Conservation (phyloP, 2,113 vertebrate genomes). For the Vidua macroura region DNA sequence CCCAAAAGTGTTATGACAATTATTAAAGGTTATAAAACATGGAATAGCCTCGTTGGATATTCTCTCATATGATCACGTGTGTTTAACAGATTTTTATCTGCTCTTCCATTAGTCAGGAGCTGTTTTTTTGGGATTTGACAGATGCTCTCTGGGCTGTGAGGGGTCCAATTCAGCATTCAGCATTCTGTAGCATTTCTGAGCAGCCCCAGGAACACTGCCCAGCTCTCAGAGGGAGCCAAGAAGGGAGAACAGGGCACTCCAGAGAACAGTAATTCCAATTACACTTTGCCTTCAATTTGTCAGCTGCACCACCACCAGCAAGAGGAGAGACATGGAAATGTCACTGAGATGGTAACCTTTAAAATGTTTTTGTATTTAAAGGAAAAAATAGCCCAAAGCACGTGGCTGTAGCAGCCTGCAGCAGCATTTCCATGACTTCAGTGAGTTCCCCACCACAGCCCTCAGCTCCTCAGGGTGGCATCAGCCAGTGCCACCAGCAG, state of each 20-base stretch:
- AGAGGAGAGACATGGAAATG: constrained; percentile 18
- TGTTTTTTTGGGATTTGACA: background rate
- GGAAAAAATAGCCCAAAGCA: background rate
- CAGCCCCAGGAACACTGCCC: background rate
- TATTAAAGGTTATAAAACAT: background rate
- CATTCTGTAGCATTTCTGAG: background rate
- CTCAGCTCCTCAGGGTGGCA: background rate
- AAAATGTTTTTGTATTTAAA: background rate
- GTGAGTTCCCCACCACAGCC: background rate
- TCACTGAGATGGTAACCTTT: constrained; percentile 37
- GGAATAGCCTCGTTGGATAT: background rate
- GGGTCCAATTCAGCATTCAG: background rate
- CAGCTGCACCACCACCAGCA: constrained; percentile 8
- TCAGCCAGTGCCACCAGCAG: background rate
- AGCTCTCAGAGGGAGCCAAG: background rate
- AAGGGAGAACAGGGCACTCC: background rate
- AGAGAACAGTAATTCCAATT: background rate
- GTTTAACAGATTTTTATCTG: background rate
- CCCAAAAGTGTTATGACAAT: background rate
- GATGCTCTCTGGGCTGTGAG: background rate
- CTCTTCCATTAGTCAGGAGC: background rate
- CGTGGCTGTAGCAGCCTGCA: background rate
- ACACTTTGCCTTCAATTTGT: background rate
- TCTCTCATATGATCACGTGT: background rate
- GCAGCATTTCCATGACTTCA: background rate